Percentiles rank a stretch among this genome's conserved stretches.
phyloP scores from a whole-genome alignment of 2,113 vertebrate genomes.

The Gambusia affinis region DNA sequence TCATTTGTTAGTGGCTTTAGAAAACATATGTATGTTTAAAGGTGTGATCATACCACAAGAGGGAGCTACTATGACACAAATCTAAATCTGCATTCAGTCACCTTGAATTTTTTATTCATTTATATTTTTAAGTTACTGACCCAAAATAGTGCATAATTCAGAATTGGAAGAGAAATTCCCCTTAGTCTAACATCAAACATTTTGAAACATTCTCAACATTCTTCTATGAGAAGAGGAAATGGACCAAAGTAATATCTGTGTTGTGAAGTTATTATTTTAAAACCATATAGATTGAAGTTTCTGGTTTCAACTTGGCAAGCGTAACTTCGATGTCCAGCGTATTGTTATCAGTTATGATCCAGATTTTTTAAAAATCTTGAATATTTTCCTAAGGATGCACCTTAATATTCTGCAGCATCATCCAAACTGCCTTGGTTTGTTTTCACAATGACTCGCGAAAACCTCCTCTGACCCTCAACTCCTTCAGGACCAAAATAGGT shows the following conservation, averaged over 20 bases:
- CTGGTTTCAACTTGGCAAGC: no score
- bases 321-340: neutral
- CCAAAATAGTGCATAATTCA: no score
- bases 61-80: constrained; percentile 25
- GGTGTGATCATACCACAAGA: constrained; percentile 33
- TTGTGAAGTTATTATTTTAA: no score
- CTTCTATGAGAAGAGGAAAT: no score
- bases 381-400: neutral
- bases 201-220: no score
- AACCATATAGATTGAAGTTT: no score
- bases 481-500: constrained; percentile 27
- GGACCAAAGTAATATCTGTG: no score
- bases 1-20: no score
- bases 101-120: no score
- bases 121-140: no score
- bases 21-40: neutral
- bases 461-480: neutral
- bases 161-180: no score
- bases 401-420: neutral
- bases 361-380: neutral
- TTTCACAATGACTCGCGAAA: neutral
- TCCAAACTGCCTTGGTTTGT: neutral
- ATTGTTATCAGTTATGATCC: neutral
- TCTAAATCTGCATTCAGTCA: neutral
- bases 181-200: no score